Evolutionary conservation across 2,888 invertebrate genomes (phyloP).

Genomic region (Drosophila maculinotata): DNA sequence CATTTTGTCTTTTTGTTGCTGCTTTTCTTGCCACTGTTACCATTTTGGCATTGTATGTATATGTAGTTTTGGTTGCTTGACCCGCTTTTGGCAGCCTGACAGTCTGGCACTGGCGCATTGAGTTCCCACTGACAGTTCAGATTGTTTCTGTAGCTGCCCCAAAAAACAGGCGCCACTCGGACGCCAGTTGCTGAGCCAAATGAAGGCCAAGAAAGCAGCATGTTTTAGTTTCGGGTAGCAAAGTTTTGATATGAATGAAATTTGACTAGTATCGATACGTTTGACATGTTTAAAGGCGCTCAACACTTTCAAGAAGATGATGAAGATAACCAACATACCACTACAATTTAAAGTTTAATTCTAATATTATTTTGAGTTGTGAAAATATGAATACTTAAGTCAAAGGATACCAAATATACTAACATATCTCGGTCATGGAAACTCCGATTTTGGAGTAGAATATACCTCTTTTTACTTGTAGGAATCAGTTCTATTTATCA

Average conservation of each 20-base stretch:
- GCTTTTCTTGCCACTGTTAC: constrained; percentile 37
- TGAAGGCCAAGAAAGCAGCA: constrained; percentile 25
- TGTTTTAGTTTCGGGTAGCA: constrained; percentile 10
- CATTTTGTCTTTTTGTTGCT: constrained; percentile 8
- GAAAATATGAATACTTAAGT: too few species aligned
- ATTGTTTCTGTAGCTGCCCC: constrained; percentile 50
- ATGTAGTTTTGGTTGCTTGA: constrained; percentile 51
- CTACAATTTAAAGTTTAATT: too few species aligned
- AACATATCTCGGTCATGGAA: too few species aligned
- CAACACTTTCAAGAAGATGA: background rate
- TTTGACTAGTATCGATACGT: constrained; percentile 19
- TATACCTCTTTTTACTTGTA: too few species aligned
- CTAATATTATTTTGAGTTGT: too few species aligned
- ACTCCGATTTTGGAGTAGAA: too few species aligned
- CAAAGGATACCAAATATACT: too few species aligned
- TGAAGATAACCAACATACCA: too few species aligned
- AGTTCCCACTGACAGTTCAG: constrained; percentile 54
- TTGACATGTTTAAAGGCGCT: background rate
- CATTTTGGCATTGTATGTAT: constrained; percentile 49
- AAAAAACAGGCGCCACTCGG: constrained; percentile 46
- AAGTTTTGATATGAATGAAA: constrained; percentile 14
- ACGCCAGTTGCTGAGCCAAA: constrained; percentile 40
- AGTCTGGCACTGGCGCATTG: constrained; percentile 65
- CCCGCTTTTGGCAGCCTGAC: constrained; percentile 75
- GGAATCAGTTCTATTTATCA: too few species aligned